These are phyloP conservation scores for Calliphora vicina DNA, from an alignment of 1,140 invertebrate species.

Conservation along the genomic window DNA sequence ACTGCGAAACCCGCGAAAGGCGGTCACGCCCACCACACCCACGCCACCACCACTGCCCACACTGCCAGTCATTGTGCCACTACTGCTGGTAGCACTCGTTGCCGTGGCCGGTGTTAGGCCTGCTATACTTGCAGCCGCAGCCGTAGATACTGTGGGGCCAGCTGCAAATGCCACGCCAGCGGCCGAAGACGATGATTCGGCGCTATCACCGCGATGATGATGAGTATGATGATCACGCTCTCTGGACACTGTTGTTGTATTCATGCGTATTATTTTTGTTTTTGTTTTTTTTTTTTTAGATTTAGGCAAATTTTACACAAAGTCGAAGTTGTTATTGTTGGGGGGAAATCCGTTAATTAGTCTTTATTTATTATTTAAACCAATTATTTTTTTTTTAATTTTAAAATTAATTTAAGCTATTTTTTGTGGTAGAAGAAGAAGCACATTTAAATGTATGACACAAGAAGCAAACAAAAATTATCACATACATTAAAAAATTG, in stretches of 20 bases:
- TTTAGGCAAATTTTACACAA: background rate
- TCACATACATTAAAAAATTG: constrained; percentile 13
- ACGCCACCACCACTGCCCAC: constrained; percentile 44
- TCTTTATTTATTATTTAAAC: background rate
- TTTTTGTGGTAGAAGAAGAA: background rate
- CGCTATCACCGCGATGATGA: constrained; percentile 37
- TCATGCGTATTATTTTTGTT: constrained; percentile 18
- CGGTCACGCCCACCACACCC: constrained; percentile 49
- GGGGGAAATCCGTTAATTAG: background rate
- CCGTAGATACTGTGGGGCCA: constrained; percentile 10
- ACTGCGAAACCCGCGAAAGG: constrained; percentile 59
- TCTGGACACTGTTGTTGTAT: constrained; percentile 55
- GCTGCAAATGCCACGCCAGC: background rate
- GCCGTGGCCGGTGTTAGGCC: constrained; percentile 43
- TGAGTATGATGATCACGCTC: constrained; percentile 47
- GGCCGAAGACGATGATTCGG: constrained; percentile 27
- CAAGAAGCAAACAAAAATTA: background rate
- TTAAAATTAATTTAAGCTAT: background rate
- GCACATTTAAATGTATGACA: background rate
- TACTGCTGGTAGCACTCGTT: constrained; percentile 42
- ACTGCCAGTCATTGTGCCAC: constrained; percentile 42
- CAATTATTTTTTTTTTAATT: constrained; percentile 39
- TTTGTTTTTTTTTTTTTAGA: constrained; percentile 5
- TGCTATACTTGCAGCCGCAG: constrained; percentile 33
- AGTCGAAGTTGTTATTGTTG: background rate